Conservation (phyloP, 2,113 vertebrate genomes). For the Edolisoma coerulescens region DNA sequence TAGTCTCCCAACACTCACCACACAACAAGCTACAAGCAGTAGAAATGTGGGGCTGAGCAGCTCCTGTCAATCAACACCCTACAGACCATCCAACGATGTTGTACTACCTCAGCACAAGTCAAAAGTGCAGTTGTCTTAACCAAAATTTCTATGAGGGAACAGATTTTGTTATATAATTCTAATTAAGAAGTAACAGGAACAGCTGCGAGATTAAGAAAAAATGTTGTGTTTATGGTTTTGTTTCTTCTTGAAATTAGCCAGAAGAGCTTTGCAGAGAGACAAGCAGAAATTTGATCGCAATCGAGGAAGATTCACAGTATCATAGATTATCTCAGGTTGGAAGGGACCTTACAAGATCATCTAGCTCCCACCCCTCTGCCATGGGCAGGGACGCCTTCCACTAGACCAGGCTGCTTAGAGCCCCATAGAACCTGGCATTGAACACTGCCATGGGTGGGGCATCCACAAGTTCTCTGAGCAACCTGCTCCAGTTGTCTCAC, state of each 20-base stretch:
- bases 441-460: background rate
- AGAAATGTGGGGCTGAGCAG: background rate
- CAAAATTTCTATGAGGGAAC: background rate
- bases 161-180: background rate
- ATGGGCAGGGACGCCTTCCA: background rate
- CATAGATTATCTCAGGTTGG: background rate
- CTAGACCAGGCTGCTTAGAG: background rate
- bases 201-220: background rate
- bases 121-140: background rate
- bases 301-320: background rate
- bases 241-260: background rate
- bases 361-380: background rate
- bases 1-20: background rate
- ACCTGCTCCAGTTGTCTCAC: background rate
- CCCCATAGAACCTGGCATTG: fast-evolving
- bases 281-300: background rate
- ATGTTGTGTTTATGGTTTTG: background rate
- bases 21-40: background rate
- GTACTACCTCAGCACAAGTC: background rate
- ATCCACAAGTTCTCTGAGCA: background rate
- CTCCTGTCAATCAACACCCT: background rate
- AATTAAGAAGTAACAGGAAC: background rate
- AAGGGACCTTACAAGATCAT: background rate
- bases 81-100: background rate
- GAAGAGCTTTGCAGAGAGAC: background rate